Evolutionary conservation across 2,888 invertebrate species (phyloP), one percentile per base, ranked within the genome.

Genomic region (Diaprepes abbreviatus): DNA sequence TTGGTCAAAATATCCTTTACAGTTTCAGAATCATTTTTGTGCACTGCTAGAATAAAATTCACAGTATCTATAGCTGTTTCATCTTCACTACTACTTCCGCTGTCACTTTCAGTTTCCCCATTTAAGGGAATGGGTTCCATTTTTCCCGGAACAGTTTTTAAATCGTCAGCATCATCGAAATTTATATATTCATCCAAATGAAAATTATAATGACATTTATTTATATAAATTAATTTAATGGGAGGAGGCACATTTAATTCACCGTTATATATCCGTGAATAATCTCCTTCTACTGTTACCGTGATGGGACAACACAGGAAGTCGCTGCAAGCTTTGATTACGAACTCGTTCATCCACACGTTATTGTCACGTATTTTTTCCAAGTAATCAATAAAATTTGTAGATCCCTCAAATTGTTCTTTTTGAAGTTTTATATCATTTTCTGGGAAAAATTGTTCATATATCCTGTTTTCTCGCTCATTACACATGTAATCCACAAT

Each of bases 281-380:
- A 24, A 24, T 24, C 9, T 16, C 9, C 19, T 1, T 54, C 35
- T 21, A 21, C 9, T n/a, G 12, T 17, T 3, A 35, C 33, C 16
- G 16, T 54, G 2, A 54, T 36, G 1, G 54, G 54, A 54, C 35
- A 19, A 43, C 21, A 10, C 17, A 54, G 54, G n/a, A 21, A 54
- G 12, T 54, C 54, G 9, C 54, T 54, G 1, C n/a, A 5, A 21
- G 35, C 54, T 54, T 10, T 54, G 2, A 54, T 35, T 35, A 54
- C 35, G 21, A 54, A 54, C 9, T 54, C 54, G 31, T 35, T 54
- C 3, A 54, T 7, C 54, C 54, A 54, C 2, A 54, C 17, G 17
- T 35, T 35, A n/a, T 54, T 6, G 1, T 21, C 9, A 9, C 54
- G n/a, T 21, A 54, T 54, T 35, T 54, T 54, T 19, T 36, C 7